Evolutionary conservation across 2,113 vertebrate species (phyloP), one percentile per base, ranked within the genome.

Genomic region (Bungarus multicinctus): DNA sequence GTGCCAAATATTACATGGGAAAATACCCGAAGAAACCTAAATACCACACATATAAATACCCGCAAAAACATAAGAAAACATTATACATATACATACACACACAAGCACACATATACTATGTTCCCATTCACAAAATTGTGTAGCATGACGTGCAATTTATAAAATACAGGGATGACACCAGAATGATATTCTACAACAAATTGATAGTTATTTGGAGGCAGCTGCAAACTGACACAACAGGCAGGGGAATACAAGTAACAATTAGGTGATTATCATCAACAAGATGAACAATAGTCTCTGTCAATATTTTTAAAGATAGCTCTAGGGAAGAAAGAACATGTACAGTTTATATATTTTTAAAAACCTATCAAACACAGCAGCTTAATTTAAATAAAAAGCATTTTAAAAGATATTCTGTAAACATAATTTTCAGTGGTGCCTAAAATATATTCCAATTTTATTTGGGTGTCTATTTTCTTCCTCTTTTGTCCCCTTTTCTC

Each of bases 281-380:
- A 27, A 22, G 25, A 53, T 39, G 53, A 92, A 30, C 64, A 85
- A 89, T 54, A 25, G 39, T 89, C 50, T n/a, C 54, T 93, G 54
- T 90, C 88, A 93, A 93, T 90, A 90, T 90, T 90, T 74, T 90
- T 90, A 93, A 93, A 34, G 92, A 90, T 86, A 60, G 92, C 92
- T 93, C 57, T 25, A 90, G 88, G 74, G 74, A 39, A 86, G 92
- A 90, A 53, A 86, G 69, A 81, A 81, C 16, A 74, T 18, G n/a
- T n/a, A 74, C 11, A 81, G 2, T 18, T 34, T 74, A 34, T 74
- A 69, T 69, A 2, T 69, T 6, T 69, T 5, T 3, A 64, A n/a
- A 69, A 69, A 69, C 3, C 52, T 69, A 69, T 34, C 34, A 53
- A 88, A 57, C 54, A 87, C 10, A 55, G 53, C 85, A 93, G 54